Percentiles rank a stretch among this genome's conserved stretches.
phyloP scores from a whole-genome alignment of 2,888 invertebrate genomes.

The Caenorhabditis auriculariae region DNA sequence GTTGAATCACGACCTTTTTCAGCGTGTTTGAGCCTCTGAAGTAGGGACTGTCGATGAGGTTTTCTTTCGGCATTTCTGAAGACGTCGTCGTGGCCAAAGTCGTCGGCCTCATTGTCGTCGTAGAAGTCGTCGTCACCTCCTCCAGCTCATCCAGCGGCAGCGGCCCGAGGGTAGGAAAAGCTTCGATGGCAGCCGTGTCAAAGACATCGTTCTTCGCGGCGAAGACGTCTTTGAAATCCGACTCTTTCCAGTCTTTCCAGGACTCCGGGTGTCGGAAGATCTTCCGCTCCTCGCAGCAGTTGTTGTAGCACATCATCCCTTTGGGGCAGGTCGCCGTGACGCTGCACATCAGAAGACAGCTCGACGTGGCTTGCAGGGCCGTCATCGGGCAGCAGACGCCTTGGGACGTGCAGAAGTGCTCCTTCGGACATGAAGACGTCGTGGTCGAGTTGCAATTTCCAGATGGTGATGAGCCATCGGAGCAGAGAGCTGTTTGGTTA shows the following conservation, averaged over 20 bases:
- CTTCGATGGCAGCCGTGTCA: constrained; percentile 17
- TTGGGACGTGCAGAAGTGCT: constrained; percentile 32
- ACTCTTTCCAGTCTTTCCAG: neutral
- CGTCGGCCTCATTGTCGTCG: constrained; percentile 18
- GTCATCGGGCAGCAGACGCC: constrained; percentile 37
- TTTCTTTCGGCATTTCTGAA: neutral
- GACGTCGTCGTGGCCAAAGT: constrained; percentile 8
- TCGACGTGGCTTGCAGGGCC: constrained; percentile 10
- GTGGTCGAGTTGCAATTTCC: constrained; percentile 19
- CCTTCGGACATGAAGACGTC: constrained; percentile 15
- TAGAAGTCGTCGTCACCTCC: constrained; percentile 3
- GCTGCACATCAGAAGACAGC: constrained; percentile 29
- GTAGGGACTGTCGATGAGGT: neutral
- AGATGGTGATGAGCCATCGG: constrained; percentile 37
- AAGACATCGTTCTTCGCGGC: constrained; percentile 20
- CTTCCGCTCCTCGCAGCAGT: constrained; percentile 34
- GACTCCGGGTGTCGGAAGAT: constrained; percentile 15
- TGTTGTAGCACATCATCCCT: constrained; percentile 30
- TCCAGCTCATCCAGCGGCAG: constrained; percentile 6
- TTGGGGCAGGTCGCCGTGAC: constrained; percentile 35
- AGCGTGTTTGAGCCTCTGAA: neutral
- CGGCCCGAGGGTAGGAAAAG: constrained; percentile 9
- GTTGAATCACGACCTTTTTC: no score
- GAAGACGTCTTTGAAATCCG: constrained; percentile 12
- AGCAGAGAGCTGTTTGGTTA: constrained; percentile 27